phyloP scores from a whole-genome alignment of 2,113 vertebrate species.

The Rynchops niger region DNA sequence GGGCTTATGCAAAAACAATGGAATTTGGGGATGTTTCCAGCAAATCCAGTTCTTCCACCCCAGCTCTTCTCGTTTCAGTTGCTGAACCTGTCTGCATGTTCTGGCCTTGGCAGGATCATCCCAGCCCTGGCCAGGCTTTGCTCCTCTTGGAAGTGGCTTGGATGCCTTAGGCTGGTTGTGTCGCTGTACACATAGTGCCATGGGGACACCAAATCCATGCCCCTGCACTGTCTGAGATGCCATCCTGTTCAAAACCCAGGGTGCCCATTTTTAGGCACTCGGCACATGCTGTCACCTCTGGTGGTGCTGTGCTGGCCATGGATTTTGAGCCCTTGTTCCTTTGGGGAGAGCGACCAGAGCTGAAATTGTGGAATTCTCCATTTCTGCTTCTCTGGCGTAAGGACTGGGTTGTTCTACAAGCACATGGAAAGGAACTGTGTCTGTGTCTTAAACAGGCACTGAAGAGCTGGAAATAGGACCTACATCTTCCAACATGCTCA shows the following conservation, averaged over 20 bases:
- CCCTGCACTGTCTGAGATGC: background rate
- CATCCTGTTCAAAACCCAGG: background rate
- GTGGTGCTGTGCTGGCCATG: background rate
- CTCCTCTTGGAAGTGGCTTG: background rate
- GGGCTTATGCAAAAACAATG: background rate
- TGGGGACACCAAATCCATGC: background rate
- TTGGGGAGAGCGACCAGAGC: background rate
- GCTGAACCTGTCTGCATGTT: background rate
- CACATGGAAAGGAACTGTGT: background rate
- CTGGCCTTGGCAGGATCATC: background rate
- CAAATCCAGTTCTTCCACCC: background rate
- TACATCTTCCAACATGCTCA: background rate
- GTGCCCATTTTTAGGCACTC: background rate
- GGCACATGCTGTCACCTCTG: background rate
- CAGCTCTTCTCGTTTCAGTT: background rate
- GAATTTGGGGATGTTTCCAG: background rate
- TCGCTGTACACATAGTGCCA: background rate
- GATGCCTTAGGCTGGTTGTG: background rate
- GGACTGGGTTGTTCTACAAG: background rate
- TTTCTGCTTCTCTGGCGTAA: background rate
- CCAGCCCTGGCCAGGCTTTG: background rate
- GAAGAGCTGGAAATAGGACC: conserved; percentile 14
- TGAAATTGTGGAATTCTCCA: background rate
- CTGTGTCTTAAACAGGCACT: background rate
- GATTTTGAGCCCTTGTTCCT: background rate